phyloP scores from a whole-genome alignment of 2,888 invertebrate species.

The Nasonia oneida region DNA sequence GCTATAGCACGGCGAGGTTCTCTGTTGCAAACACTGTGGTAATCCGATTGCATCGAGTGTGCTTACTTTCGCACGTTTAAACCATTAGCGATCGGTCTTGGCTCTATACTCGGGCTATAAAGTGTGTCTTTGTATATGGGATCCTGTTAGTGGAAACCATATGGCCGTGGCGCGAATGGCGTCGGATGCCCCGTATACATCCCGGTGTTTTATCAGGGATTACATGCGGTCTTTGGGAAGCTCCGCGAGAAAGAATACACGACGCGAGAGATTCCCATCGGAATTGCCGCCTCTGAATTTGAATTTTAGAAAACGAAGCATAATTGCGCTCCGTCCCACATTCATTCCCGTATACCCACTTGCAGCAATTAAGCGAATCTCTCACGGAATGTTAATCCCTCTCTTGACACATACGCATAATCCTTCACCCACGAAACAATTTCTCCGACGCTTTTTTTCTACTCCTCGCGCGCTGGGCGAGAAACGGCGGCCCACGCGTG shows the following conservation, averaged over 20 bases:
- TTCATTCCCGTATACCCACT: not conserved
- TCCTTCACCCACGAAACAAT: not conserved
- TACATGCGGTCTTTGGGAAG: no score
- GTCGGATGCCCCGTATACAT: not conserved
- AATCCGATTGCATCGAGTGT: conserved; percentile 73
- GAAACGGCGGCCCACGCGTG: not conserved
- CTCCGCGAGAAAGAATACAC: no score
- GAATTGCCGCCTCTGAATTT: not conserved
- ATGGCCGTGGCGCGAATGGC: not conserved
- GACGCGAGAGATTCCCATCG: not conserved
- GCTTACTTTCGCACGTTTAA: conserved; percentile 76
- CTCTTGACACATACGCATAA: not conserved
- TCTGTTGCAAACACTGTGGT: conserved; percentile 44
- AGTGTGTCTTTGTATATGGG: not conserved
- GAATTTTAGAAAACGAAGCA: not conserved
- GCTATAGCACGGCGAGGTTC: not conserved
- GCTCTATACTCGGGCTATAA: not conserved
- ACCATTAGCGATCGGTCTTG: conserved; percentile 67
- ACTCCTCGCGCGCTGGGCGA: not conserved
- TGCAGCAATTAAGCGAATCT: not conserved
- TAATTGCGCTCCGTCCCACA: not conserved
- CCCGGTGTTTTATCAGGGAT: conserved; percentile 6
- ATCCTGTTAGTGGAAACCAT: conserved; percentile 7
- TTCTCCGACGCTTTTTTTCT: not conserved
- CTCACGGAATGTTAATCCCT: conserved; percentile 13